These are phyloP conservation scores for Callocephalon fimbriatum DNA, from an alignment of 2,113 vertebrate species.

Conservation along the genomic window DNA sequence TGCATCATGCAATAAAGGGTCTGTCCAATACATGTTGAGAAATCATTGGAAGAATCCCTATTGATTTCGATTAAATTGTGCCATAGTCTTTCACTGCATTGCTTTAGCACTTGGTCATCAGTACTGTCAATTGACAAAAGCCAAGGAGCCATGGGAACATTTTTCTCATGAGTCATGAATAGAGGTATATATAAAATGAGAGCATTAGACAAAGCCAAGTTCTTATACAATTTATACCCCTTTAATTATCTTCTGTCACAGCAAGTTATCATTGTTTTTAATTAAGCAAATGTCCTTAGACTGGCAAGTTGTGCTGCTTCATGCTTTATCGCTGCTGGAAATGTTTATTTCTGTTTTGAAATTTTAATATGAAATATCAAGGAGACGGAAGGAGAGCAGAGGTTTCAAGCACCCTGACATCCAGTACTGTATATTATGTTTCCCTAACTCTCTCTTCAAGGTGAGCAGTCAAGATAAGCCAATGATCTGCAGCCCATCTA, in stretches of 20 bases:
- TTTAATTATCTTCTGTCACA: constrained; percentile 32
- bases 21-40: not conserved
- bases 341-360: not conserved
- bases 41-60: not conserved
- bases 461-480: constrained; percentile 54
- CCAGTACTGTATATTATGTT: not conserved
- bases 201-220: not conserved
- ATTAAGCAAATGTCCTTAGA: not conserved
- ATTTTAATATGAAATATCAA: not conserved
- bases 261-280: constrained; percentile 12
- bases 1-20: not conserved
- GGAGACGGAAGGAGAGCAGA: not conserved
- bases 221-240: not conserved
- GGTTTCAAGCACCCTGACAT: not conserved
- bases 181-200: not conserved
- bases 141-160: accelerated
- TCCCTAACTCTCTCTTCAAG: constrained; percentile 32
- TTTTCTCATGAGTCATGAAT: not conserved
- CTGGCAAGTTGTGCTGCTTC: not conserved
- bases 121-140: not conserved
- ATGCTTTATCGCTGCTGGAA: not conserved
- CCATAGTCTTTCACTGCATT: not conserved
- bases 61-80: not conserved
- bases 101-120: not conserved
- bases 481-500: constrained; percentile 1